Percentiles rank a stretch among this genome's conserved stretches.
Evolutionary conservation across 2,888 invertebrate species (phyloP).

Genomic region (Hirudinaria manillensis): DNA sequence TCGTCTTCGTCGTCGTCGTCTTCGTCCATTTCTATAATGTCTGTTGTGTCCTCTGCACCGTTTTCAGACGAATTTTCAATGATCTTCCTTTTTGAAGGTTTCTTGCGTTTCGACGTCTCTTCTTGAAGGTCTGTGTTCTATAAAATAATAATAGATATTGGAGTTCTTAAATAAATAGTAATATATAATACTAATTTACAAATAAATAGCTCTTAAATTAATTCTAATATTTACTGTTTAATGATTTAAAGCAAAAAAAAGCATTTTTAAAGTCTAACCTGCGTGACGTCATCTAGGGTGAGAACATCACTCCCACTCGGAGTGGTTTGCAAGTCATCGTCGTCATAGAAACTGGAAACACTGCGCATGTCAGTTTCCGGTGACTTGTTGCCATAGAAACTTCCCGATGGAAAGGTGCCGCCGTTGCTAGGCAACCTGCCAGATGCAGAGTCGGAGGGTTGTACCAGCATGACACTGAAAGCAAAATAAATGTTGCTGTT

Average conservation of each 20-base stretch:
- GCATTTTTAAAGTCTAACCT: background rate
- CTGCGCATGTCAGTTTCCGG: slow-evolving; percentile 21
- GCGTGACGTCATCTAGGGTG: slow-evolving; percentile 5
- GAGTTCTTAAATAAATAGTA: no score
- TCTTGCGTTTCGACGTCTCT: no score
- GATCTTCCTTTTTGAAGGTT: background rate
- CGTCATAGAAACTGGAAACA: slow-evolving; percentile 21
- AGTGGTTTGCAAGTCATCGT: background rate
- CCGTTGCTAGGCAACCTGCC: slow-evolving; percentile 19
- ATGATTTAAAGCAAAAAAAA: no score
- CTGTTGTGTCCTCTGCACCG: background rate
- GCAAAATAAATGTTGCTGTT: no score
- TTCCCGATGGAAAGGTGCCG: background rate
- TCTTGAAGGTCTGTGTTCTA: no score
- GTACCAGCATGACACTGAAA: slow-evolving; percentile 18
- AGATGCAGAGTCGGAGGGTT: background rate
- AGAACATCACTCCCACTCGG: background rate
- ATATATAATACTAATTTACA: no score
- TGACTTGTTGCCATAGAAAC: slow-evolving; percentile 14
- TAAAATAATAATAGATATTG: no score
- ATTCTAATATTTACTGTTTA: no score
- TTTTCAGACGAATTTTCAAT: background rate
- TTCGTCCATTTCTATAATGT: background rate
- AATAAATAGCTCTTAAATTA: no score
- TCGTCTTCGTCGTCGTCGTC: slow-evolving; percentile 19